Evolutionary conservation across 1,140 invertebrate species (phyloP), one percentile per base, ranked within the genome.

Genomic region (Aphis craccivora): DNA sequence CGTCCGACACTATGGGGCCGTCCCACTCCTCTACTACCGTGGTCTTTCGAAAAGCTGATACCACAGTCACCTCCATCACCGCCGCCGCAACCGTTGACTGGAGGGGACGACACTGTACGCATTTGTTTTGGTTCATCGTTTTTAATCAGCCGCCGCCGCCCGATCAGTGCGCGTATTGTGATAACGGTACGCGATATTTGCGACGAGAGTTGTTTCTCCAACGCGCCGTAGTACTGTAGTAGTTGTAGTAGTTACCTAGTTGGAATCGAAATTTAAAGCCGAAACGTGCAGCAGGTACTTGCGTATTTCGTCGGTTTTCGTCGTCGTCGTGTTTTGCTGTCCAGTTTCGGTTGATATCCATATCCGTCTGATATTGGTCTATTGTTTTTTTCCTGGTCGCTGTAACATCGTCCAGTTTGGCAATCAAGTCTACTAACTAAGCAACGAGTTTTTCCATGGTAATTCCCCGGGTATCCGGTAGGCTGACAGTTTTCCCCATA

Each of bases 111-210:
- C 48, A 86, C 81, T 48, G 76, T 93, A 93, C 91, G 91, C 81
- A 43, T 93, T 93, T 93, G 91, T 93, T 93, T 93, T 93, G 91
- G 76, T 93, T 93, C 91, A 48, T 20, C 53, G 89, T 90, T 90
- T 55, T 86, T 93, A 93, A 93, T 93, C 91, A 93, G 43, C 40
- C 30, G 53, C 53, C 89, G 87, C 67, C 90, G 35, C 45, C 91
- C 76, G 91, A 86, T 84, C 48, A 93, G 91, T 93, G 91, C 53
- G 53, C 40, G 55, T 53, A 86, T 51, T 53, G 76, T 93, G 91
- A 93, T 93, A 93, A 93, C 91, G 51, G 22, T 55, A 86, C 91
- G 81, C 48, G 76, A 86, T 53, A 55, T 51, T 30, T 92, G 22
- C 84, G 76, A 86, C 40, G n/a, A 40, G 35, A 37, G 60, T 76